phyloP scores from a whole-genome alignment of 2,888 invertebrate genomes.

The Metellina segmentata region DNA sequence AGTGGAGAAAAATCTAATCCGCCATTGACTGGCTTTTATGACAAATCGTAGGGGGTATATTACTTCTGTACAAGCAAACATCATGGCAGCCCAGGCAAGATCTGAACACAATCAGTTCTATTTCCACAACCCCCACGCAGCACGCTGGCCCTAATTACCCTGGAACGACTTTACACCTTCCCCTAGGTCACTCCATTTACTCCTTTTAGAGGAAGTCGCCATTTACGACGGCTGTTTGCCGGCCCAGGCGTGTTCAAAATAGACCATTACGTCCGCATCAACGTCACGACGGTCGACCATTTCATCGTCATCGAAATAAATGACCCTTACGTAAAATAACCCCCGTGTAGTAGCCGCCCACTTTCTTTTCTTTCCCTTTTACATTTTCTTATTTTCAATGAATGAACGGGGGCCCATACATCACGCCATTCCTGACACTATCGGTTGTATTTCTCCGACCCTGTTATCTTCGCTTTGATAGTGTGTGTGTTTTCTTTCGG shows the following conservation, averaged over 20 bases:
- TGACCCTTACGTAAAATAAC: conserved; percentile 59
- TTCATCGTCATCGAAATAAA: conserved; percentile 49
- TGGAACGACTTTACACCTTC: neutral
- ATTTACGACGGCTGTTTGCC: conserved; percentile 41
- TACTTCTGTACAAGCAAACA: too few relatives aligned
- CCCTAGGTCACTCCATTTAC: conserved; percentile 20
- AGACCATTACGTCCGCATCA: conserved; percentile 56
- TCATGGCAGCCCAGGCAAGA: too few relatives aligned
- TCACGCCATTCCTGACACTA: conserved; percentile 42
- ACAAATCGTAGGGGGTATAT: too few relatives aligned
- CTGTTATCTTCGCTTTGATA: conserved; percentile 36
- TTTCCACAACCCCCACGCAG: neutral
- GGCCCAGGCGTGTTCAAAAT: conserved; percentile 32
- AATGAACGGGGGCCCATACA: conserved; percentile 34
- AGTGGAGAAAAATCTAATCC: too few relatives aligned
- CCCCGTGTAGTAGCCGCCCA: neutral
- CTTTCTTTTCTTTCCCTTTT: conserved; percentile 21
- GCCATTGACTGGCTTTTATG: too few relatives aligned
- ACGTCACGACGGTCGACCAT: conserved; percentile 5
- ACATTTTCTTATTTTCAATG: conserved; percentile 38
- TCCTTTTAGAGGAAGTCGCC: conserved; percentile 50
- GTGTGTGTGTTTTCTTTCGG: conserved; percentile 20
- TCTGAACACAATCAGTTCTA: neutral
- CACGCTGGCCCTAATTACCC: neutral
- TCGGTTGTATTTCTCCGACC: conserved; percentile 53